phyloP scores from a whole-genome alignment of 2,797 vertebrate species.

The Pseudocheirus occidentalis region DNA sequence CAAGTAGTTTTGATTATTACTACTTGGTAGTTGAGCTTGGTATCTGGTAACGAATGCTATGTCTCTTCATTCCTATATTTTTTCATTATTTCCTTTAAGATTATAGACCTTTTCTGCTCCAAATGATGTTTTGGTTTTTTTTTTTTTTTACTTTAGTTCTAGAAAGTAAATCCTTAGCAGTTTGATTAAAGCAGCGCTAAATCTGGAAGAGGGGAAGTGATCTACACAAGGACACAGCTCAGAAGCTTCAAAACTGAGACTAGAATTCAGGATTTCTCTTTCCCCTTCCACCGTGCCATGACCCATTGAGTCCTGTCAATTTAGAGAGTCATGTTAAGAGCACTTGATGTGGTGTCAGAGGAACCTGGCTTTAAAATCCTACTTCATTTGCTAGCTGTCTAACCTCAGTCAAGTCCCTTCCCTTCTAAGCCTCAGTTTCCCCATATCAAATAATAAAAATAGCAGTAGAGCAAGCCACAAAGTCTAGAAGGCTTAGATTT shows the following conservation, averaged over 20 bases:
- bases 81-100: not conserved
- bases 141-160: not conserved
- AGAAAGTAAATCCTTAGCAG: not conserved
- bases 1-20: not conserved
- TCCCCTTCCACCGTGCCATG: not conserved
- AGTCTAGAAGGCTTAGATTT: not conserved
- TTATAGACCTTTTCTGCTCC: not conserved
- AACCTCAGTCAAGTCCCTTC: not conserved
- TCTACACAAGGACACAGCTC: not conserved
- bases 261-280: not conserved
- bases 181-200: not conserved
- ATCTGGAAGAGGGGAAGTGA: not conserved
- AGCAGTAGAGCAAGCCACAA: not conserved
- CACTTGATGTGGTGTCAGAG: not conserved
- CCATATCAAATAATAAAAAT: not conserved
- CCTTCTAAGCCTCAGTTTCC: not conserved
- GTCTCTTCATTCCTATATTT: not conserved
- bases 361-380: not conserved
- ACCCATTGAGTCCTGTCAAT: not conserved
- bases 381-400: not conserved
- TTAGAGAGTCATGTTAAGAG: not conserved
- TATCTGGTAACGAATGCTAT: not conserved
- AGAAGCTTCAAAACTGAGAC: not conserved
- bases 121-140: not conserved
- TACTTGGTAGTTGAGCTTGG: not conserved